Evolutionary conservation across 2,888 invertebrate genomes (phyloP).

Genomic region (Chrysolina americana): DNA sequence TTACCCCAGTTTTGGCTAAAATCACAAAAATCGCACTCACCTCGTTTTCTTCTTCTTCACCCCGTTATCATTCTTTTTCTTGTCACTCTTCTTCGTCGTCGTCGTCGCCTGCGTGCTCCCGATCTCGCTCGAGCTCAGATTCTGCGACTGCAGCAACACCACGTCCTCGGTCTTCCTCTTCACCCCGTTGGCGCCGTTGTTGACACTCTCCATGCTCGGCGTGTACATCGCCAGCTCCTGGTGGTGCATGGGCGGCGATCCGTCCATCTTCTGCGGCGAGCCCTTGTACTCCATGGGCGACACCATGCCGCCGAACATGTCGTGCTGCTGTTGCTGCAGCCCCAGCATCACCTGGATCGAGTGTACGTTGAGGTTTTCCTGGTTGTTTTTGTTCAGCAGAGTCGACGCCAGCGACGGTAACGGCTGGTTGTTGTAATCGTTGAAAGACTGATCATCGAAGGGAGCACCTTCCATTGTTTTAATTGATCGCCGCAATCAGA

Average conservation of each 20-base stretch:
- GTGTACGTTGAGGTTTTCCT: slow-evolving; percentile 73
- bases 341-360: slow-evolving; percentile 81
- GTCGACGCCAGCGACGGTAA: slow-evolving; percentile 68
- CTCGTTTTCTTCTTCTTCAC: slow-evolving; percentile 95
- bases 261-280: slow-evolving; percentile 69
- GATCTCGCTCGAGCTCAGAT: slow-evolving; percentile 66
- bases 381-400: slow-evolving; percentile 63
- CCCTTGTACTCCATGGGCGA: slow-evolving; percentile 69
- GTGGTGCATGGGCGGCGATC: slow-evolving; percentile 69
- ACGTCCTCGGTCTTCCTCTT: slow-evolving; percentile 67
- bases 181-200: slow-evolving; percentile 55
- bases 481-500: slow-evolving; percentile 64
- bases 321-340: slow-evolving; percentile 70
- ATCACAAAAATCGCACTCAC: slow-evolving; percentile 69
- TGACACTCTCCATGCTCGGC: slow-evolving; percentile 60
- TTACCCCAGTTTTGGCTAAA: too few species aligned
- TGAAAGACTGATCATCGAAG: slow-evolving; percentile 86
- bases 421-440: slow-evolving; percentile 79
- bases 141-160: slow-evolving; percentile 70
- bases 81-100: slow-evolving; percentile 76
- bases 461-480: slow-evolving; percentile 77
- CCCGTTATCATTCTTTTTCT: slow-evolving; percentile 87
- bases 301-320: slow-evolving; percentile 69
- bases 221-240: slow-evolving; percentile 68
- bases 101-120: slow-evolving; percentile 66